Base-by-base conservation (phyloP, 2,113 vertebrate species). In the Corvus moneduloides region DNA sequence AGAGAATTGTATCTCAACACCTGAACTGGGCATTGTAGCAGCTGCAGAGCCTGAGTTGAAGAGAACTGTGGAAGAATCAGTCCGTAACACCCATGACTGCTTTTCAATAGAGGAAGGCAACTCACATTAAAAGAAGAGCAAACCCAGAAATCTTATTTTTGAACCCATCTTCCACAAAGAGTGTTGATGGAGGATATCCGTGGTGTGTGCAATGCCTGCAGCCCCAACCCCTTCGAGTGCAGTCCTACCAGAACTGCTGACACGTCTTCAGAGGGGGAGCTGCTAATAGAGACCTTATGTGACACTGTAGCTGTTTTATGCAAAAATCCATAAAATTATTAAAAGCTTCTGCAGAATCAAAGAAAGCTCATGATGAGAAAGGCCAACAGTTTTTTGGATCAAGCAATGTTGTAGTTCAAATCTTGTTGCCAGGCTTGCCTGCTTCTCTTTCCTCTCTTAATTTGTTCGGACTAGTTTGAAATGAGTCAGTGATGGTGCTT, bases 301-400 rank as follows among this genome's bases (percentile, higher is more conserved):
- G 90, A 96, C 72, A 68, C 59, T 81, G 58, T 85, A 79, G 61
- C 64, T 63, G 56, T 87, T 94, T 93, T 81, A 95, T 91, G 93
- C 87, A 97, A 95, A 96, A 93, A 91, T 88, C 71, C 71, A 84
- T 95, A 95, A 91, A 97, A 89, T 96, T 97, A 92, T 96, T 96
- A 91, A 97, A 95, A 95, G 74, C 85, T 89, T 95, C 91, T 94
- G 83, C 54, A 92, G 68, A 97, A 95, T 97, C 83, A 97, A 96
- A 97, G 91, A 95, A 92, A 94, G 79, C 37, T 95, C 61, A 73
- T 82, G 62, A 91, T 90, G 66, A 92, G 92, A 96, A 96, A 59
- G 75, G 78, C 86, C 87, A 92, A 88, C 79, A 76, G 64, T 82
- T 96, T 93, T 81, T 96, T 95, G 93, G 93, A 93, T 93, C 75